phyloP scores from a whole-genome alignment of 2,797 vertebrate genomes.

The Acanthopagrus latus region DNA sequence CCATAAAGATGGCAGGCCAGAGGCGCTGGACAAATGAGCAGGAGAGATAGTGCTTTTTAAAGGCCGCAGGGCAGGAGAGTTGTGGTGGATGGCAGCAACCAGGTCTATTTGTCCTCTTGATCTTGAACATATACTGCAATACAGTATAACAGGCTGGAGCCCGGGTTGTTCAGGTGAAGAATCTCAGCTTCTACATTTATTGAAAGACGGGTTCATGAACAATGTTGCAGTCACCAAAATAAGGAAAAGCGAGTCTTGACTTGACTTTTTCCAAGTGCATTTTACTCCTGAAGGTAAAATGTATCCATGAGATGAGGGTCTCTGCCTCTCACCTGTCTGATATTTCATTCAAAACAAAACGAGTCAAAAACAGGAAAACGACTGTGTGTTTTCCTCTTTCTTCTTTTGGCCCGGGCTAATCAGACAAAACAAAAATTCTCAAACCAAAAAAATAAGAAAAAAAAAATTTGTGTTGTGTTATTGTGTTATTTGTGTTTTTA shows the following conservation, averaged over 20 bases:
- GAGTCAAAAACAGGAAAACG: neutral
- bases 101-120: slow-evolving; percentile 65
- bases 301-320: neutral
- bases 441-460: too few species aligned
- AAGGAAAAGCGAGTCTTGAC: neutral
- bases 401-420: too few species aligned
- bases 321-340: neutral
- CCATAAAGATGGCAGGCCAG: slow-evolving; percentile 71
- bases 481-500: too few species aligned
- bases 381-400: neutral
- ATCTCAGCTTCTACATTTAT: slow-evolving; percentile 6
- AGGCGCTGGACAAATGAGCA: slow-evolving; percentile 54
- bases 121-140: slow-evolving; percentile 46
- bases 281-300: neutral
- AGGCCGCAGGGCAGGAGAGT: slow-evolving; percentile 51
- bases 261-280: neutral
- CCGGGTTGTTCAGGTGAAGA: slow-evolving; percentile 23
- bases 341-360: neutral
- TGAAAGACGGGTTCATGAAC: neutral
- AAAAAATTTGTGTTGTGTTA: too few species aligned
- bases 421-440: neutral
- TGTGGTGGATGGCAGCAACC: slow-evolving; percentile 54
- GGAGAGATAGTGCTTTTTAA: slow-evolving; percentile 63
- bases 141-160: slow-evolving; percentile 30
- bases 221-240: neutral